Evolutionary conservation across 2,797 vertebrate genomes (phyloP).

Genomic region (Jordanella pulchra): DNA sequence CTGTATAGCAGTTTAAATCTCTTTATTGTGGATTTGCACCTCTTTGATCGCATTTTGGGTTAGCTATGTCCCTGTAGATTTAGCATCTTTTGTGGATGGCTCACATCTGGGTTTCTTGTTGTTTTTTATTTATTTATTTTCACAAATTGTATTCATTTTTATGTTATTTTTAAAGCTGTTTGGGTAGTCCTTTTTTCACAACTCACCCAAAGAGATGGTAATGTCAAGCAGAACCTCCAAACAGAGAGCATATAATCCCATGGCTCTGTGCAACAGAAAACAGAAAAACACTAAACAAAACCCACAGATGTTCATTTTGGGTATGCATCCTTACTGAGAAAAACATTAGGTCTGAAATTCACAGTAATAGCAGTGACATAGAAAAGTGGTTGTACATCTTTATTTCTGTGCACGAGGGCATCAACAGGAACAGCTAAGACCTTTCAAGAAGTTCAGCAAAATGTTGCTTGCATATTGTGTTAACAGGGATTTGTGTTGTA

Average conservation of each 20-base stretch:
- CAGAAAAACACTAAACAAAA: neutral
- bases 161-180: conserved; percentile 4
- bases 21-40: neutral
- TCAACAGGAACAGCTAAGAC: neutral
- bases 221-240: conserved; percentile 7
- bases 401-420: neutral
- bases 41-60: neutral
- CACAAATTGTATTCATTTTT: neutral
- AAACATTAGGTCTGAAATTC: neutral
- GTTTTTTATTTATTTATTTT: neutral
- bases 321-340: neutral
- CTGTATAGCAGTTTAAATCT: neutral
- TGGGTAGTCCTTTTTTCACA: conserved; percentile 1
- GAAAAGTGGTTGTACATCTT: neutral
- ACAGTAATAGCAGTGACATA: neutral
- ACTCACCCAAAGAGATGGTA: conserved; percentile 2
- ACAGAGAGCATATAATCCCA: conserved; percentile 1
- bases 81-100: neutral
- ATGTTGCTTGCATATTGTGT: neutral
- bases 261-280: neutral
- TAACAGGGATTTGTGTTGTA: neutral
- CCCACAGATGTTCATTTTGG: neutral
- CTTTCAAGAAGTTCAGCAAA: neutral
- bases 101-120: neutral
- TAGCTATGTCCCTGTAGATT: neutral